Evolutionary conservation across 2,888 invertebrate genomes (phyloP).

Genomic region (Parapristionchus giblindavisi): DNA sequence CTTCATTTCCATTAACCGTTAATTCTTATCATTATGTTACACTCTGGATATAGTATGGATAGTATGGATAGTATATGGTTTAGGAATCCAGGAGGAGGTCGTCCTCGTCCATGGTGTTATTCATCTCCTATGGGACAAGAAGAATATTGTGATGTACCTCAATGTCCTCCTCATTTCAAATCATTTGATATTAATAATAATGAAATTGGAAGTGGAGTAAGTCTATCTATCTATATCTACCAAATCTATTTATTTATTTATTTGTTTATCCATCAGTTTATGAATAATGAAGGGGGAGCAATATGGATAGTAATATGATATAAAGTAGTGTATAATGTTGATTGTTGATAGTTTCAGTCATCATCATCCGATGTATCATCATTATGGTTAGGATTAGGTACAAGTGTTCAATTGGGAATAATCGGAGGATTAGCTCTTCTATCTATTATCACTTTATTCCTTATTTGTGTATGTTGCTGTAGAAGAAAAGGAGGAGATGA

Average conservation of each 20-base stretch:
- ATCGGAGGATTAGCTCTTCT: slow-evolving; percentile 59
- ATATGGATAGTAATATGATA: not conserved
- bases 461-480: slow-evolving; percentile 66
- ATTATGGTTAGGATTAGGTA: slow-evolving; percentile 60
- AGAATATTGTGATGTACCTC: slow-evolving; percentile 86
- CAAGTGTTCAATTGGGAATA: slow-evolving; percentile 58
- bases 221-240: not conserved
- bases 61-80: no score
- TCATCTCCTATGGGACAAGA: slow-evolving; percentile 74
- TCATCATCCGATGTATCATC: slow-evolving; percentile 36
- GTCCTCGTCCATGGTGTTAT: slow-evolving; percentile 55
- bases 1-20: no score
- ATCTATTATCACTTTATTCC: slow-evolving; percentile 56
- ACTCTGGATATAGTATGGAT: no score
- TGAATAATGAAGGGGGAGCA: not conserved
- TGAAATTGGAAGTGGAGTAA: slow-evolving; percentile 3
- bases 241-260: not conserved
- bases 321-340: not conserved
- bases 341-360: slow-evolving; percentile 11
- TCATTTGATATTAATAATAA: not conserved
- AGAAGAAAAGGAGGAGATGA: slow-evolving; percentile 50
- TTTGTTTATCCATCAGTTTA: not conserved
- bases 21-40: no score
- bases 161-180: slow-evolving; percentile 75
- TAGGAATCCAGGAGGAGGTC: slow-evolving; percentile 78